Evolutionary conservation across 2,797 vertebrate genomes (phyloP).

Genomic region (Hafferia zeledoni): DNA sequence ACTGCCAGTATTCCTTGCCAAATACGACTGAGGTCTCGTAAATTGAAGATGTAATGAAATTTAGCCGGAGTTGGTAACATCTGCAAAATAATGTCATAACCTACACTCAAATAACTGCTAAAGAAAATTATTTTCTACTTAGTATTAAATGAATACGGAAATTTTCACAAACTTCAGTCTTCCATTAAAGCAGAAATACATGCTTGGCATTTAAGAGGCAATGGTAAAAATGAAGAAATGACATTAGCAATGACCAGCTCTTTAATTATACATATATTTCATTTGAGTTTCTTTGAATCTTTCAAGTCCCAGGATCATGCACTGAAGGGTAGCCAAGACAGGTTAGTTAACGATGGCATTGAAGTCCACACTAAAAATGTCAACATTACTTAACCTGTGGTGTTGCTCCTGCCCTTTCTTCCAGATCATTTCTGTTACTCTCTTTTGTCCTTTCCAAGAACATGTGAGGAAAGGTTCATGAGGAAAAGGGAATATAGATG

Average conservation of each 20-base stretch:
- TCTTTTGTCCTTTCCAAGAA: background rate
- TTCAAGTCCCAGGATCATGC: background rate
- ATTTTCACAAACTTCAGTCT: background rate
- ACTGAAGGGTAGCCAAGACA: background rate
- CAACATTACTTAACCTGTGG: background rate
- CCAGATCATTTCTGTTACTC: background rate
- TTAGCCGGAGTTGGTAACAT: constrained; percentile 88
- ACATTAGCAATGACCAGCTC: background rate
- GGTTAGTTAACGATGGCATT: background rate
- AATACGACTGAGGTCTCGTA: constrained; percentile 86
- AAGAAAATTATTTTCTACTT: background rate
- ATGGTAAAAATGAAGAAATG: background rate
- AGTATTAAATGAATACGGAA: background rate
- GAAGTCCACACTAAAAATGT: background rate
- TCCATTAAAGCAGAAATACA: background rate
- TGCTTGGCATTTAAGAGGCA: background rate
- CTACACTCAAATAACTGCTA: background rate
- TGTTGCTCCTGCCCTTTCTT: background rate
- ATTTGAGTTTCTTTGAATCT: background rate
- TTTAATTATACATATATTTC: background rate
- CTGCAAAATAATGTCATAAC: constrained; percentile 66
- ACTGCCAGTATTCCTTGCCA: constrained; percentile 86
- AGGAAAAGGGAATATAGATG: background rate
- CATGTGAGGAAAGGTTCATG: background rate
- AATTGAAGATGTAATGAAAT: constrained; percentile 89